These are phyloP conservation scores for Villa cingulata DNA, from an alignment of 2,888 invertebrate species.

Conservation along the genomic window DNA sequence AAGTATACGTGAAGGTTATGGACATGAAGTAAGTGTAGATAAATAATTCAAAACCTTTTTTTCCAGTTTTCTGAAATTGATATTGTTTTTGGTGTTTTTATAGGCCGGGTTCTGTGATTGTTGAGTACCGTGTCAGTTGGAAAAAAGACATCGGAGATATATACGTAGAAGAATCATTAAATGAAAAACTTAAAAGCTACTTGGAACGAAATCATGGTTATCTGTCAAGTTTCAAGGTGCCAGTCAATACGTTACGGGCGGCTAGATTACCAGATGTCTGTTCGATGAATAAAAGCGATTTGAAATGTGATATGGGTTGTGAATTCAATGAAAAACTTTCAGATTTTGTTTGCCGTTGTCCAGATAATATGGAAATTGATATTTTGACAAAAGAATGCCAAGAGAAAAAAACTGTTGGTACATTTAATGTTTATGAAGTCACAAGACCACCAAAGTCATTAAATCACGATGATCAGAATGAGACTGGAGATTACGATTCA, in stretches of 20 bases:
- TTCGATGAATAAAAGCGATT: constrained; percentile 44
- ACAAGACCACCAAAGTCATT: constrained; percentile 33
- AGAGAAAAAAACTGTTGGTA: constrained; percentile 20
- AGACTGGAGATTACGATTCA: neutral
- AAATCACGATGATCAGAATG: constrained; percentile 21
- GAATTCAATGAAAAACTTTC: constrained; percentile 47
- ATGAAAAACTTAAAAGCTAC: constrained; percentile 39
- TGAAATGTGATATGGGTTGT: constrained; percentile 49
- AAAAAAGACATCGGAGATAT: constrained; percentile 39
- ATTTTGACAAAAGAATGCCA: constrained; percentile 22
- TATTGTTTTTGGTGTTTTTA: constrained; percentile 14
- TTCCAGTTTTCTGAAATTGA: too few species aligned
- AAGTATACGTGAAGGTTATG: constrained; percentile 46
- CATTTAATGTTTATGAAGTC: constrained; percentile 20
- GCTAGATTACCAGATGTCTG: constrained; percentile 46
- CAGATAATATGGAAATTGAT: constrained; percentile 40
- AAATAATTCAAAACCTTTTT: too few species aligned
- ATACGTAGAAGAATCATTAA: constrained; percentile 38
- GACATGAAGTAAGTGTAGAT: constrained; percentile 43
- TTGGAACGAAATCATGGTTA: constrained; percentile 44
- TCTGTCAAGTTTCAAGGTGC: constrained; percentile 40
- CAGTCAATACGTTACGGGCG: constrained; percentile 20
- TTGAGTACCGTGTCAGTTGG: constrained; percentile 54
- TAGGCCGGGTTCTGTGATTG: constrained; percentile 52
- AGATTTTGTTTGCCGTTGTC: constrained; percentile 54